Conservation (phyloP, 2,888 invertebrate genomes). For the Cyaniris semiargus region DNA sequence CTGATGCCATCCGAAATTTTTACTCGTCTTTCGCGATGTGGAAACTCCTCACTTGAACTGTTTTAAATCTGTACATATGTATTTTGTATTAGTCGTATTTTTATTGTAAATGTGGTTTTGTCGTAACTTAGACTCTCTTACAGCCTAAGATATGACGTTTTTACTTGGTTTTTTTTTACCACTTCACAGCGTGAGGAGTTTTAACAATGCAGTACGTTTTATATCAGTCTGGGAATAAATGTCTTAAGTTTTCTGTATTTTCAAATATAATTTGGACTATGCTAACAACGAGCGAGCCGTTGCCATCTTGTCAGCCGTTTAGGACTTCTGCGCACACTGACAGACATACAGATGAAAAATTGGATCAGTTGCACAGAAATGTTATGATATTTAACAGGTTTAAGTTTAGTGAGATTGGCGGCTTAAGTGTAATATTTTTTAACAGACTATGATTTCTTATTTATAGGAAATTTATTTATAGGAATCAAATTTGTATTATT, state of each 20-base stretch:
- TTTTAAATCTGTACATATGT: conserved; percentile 67
- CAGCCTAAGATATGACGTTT: conserved; percentile 17
- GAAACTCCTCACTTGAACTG: conserved; percentile 51
- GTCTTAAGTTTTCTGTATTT: conserved; percentile 67
- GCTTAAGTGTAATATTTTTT: background rate
- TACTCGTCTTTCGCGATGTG: conserved; percentile 49
- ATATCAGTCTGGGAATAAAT: conserved; percentile 58
- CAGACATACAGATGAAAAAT: conserved; percentile 40
- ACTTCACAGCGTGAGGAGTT: conserved; percentile 49
- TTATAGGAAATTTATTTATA: background rate
- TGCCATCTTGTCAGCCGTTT: conserved; percentile 60
- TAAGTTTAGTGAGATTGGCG: background rate
- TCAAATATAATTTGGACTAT: conserved; percentile 74
- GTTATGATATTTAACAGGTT: background rate
- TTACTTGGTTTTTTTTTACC: conserved; percentile 27
- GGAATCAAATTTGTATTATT: background rate
- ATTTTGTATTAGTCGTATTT: conserved; percentile 49
- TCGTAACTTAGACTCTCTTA: conserved; percentile 24
- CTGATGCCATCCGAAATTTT: conserved; percentile 62
- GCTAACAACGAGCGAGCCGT: conserved; percentile 72
- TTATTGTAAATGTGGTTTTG: conserved; percentile 41
- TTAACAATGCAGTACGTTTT: conserved; percentile 54
- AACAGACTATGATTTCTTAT: background rate
- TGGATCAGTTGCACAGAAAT: conserved; percentile 36
- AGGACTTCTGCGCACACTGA: conserved; percentile 74